These are phyloP conservation scores for Synanthedon tipuliformis DNA, from an alignment of 2,888 invertebrate species.

Conservation along the genomic window DNA sequence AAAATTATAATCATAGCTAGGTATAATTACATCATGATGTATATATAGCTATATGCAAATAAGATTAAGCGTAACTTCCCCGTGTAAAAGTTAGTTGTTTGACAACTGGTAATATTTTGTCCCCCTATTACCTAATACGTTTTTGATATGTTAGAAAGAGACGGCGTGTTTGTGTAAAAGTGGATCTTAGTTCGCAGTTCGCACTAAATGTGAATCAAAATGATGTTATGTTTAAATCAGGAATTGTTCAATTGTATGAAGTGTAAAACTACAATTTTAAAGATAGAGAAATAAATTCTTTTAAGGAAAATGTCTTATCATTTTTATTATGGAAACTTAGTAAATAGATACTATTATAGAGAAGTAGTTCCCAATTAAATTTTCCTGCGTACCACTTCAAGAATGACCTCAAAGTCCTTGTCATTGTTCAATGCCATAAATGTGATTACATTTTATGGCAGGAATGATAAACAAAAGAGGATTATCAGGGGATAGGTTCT, in stretches of 20 bases:
- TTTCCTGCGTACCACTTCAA: too few species aligned
- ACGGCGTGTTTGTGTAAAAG: neutral
- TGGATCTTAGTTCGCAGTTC: conserved; percentile 16
- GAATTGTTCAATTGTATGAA: conserved; percentile 31
- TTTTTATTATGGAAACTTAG: too few species aligned
- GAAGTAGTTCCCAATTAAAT: too few species aligned
- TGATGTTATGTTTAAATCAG: conserved; percentile 11
- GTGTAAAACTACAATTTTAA: conserved; percentile 30
- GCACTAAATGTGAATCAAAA: conserved; percentile 24
- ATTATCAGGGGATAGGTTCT: too few species aligned
- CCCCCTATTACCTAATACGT: neutral
- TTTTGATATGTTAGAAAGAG: neutral
- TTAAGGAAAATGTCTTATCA: conserved; percentile 18
- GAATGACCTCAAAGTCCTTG: too few species aligned
- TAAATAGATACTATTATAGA: too few species aligned
- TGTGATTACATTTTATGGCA: too few species aligned
- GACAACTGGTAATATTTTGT: neutral
- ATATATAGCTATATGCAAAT: neutral
- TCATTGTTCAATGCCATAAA: too few species aligned
- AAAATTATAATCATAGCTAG: neutral
- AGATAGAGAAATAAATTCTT: conserved; percentile 33
- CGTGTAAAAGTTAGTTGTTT: neutral
- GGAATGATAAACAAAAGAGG: too few species aligned
- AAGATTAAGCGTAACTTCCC: neutral
- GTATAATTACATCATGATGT: neutral